These are phyloP conservation scores for Nyctibius bracteatus DNA, from an alignment of 2,113 vertebrate genomes.

Conservation along the genomic window DNA sequence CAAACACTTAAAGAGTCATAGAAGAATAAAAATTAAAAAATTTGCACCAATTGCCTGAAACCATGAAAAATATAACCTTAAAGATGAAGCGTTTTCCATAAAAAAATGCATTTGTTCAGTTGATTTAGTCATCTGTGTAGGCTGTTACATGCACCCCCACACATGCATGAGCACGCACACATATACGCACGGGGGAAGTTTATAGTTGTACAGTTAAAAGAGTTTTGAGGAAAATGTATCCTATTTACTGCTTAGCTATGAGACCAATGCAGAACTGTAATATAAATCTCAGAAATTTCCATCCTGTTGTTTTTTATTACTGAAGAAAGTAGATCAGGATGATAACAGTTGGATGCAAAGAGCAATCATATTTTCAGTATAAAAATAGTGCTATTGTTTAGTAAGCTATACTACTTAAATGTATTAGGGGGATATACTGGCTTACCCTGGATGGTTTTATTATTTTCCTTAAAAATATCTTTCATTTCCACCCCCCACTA, in stretches of 20 bases:
- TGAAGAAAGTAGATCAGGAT: not conserved
- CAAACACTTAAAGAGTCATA: not conserved
- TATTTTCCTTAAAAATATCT: not conserved
- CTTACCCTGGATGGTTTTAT: not conserved
- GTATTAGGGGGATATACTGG: not conserved
- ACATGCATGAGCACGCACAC: not conserved
- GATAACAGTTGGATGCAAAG: conserved; percentile 20
- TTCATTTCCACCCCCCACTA: not conserved
- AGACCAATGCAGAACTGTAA: not conserved
- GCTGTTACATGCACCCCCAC: not conserved
- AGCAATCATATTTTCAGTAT: not conserved
- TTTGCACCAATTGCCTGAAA: not conserved
- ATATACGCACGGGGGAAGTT: not conserved
- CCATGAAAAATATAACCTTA: not conserved
- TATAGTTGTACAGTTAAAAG: not conserved
- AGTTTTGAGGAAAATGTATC: not conserved
- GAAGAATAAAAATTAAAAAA: not conserved
- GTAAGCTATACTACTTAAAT: not conserved
- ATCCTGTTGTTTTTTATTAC: not conserved
- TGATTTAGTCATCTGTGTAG: not conserved
- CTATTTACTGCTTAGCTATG: not conserved
- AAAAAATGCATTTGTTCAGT: not conserved
- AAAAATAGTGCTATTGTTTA: not conserved
- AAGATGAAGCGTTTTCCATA: not conserved
- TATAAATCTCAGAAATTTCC: not conserved